Evolutionary conservation across 2,797 vertebrate species (phyloP), one percentile per base, ranked within the genome.

Genomic region (Protosalanx chinensis): DNA sequence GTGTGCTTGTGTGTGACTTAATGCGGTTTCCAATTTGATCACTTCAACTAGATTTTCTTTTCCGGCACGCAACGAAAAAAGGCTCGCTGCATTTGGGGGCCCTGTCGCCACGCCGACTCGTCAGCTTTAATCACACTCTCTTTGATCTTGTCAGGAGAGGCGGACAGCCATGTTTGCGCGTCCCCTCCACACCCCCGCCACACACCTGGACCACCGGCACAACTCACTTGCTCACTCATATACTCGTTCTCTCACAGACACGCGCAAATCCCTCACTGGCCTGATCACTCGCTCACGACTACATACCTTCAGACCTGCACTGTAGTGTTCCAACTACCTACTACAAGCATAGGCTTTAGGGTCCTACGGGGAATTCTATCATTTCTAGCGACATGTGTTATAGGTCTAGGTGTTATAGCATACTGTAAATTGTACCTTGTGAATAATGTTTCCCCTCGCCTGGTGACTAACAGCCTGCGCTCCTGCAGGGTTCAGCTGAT

Each of bases 401-500:
- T 46, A 46, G 41, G 8, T 8, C 41, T 46, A 46, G 8, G 41
- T 46, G 41, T 46, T 46, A 46, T 12, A 13, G 41, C 5, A 13
- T 46, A 13, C 41, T 46, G 41, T 46, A 13, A 46, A 46, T 46
- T 46, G 41, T 46, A 46, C 41, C 41, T 13, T 13, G 41, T 46
- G 41, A 12, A 8, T 46, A 46, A 15, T 29, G 33, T 16, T 51
- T 16, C 33, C 23, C 57, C 58, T 53, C 23, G 33, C 35, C 16
- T 66, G 53, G 59, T 77, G 5, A 68, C 32, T 73, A 0, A 79
- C 63, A 8, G 29, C 30, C 37, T 70, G 1, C 75, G 85, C 82
- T 80, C 12, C 65, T 35, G 35, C 90, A 99, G 97, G 97, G 97
- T 89, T 99, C 97, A 90, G 97, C 97, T 84, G 97, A 99, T 91